Evolutionary conservation across 2,888 invertebrate species (phyloP).

Genomic region (Meta bourneti): DNA sequence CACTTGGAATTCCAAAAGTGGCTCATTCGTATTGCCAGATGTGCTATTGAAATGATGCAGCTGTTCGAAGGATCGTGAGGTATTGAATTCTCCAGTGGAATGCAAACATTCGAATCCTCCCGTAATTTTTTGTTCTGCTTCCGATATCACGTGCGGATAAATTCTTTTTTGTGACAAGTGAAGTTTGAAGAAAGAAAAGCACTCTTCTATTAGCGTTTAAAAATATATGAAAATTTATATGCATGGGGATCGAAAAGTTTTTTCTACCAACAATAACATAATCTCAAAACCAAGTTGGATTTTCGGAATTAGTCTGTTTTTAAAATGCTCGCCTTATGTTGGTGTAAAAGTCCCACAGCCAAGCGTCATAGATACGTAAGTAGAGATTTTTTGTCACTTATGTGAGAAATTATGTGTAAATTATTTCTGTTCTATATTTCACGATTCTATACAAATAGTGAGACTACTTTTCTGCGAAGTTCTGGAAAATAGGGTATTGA

Average conservation of each 20-base stretch:
- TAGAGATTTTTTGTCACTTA: conserved; percentile 20
- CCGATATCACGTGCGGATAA: neutral
- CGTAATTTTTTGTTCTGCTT: neutral
- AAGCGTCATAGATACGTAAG: conserved; percentile 55
- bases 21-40: neutral
- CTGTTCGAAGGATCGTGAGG: neutral
- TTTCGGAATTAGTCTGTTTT: neutral
- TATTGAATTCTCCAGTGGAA: neutral
- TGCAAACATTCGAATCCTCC: neutral
- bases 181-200: neutral
- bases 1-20: neutral
- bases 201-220: too few species aligned
- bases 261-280: too few species aligned
- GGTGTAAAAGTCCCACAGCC: conserved; percentile 56
- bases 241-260: too few species aligned
- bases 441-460: neutral
- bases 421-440: neutral
- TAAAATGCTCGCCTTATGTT: conserved; percentile 65
- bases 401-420: neutral
- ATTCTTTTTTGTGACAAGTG: neutral
- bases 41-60: neutral
- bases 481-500: too few species aligned
- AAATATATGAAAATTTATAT: too few species aligned
- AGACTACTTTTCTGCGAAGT: too few species aligned
- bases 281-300: neutral